Evolutionary conservation across 2,797 vertebrate genomes (phyloP), one percentile per base, ranked within the genome.

Genomic region (Scolopax rusticola): DNA sequence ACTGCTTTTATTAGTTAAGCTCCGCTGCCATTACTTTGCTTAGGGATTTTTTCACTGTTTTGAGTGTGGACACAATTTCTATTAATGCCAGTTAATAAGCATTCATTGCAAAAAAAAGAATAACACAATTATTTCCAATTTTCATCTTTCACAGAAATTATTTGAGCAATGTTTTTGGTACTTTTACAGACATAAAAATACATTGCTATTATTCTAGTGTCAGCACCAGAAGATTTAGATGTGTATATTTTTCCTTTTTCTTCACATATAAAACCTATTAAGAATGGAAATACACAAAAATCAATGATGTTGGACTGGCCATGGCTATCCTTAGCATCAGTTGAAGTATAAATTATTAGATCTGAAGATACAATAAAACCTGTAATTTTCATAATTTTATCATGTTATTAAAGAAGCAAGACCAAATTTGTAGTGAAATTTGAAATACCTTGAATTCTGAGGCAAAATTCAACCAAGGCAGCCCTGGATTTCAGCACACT

Each of bases 61-160:
- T 61, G 85, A 59, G 7, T 38, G 12, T 51, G 45, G 59, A 65
- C 56, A 85, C 24, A 69, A 30, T 74, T 88, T 82, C 67, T 75
- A 40, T 83, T 89, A 86, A 73, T 60, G 48, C 8, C 18, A 82
- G 68, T 96, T 97, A 93, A 93, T 93, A 74, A 90, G 6, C 28
- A 82, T 9, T 88, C 32, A 68, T 45, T 80, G 41, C 36, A 70
- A 89, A 74, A 79, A 79, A 93, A 79, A 63, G 9, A 76, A 73
- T 30, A 21, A 17, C 17, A 30, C 47, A 78, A 65, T 61, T 86
- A 21, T 73, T 93, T 76, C 32, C 67, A 61, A 93, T 77, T 75
- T 89, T 77, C 8, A 80, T 95, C 94, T 94, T 86, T 71, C 63
- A 82, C 6, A 54, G 33, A 69, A 93, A 76, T 74, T 33, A 57